Evolutionary conservation across 2,797 vertebrate genomes (phyloP).

Genomic region (Chelon labrosus): DNA sequence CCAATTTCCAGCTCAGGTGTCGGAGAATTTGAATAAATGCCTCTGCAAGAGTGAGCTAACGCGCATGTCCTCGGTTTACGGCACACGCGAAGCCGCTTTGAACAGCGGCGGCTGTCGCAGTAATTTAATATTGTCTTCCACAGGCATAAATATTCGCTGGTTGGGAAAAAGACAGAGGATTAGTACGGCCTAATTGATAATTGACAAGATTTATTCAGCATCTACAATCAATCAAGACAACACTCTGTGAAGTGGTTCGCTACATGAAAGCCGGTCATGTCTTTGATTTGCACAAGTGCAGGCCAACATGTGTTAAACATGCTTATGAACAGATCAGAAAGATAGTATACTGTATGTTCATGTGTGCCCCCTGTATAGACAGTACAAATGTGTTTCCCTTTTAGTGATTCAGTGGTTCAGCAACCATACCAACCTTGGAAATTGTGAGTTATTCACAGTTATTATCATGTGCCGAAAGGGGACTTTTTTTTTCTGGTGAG

Average conservation of each 20-base stretch:
- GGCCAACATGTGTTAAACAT: constrained; percentile 9
- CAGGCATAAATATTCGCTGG: constrained; percentile 66
- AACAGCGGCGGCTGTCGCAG: constrained; percentile 42
- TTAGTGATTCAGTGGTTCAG: background rate
- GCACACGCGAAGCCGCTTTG: constrained; percentile 82
- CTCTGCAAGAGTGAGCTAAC: constrained; percentile 81
- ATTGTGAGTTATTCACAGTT: background rate
- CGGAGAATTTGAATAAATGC: constrained; percentile 88
- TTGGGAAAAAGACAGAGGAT: constrained; percentile 64
- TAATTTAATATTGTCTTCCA: constrained; percentile 71
- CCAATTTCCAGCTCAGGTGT: constrained; percentile 86
- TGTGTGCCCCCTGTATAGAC: background rate
- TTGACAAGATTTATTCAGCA: constrained; percentile 69
- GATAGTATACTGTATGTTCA: constrained; percentile 6
- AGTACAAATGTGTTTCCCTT: background rate
- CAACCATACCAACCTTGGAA: background rate
- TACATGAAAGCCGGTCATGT: constrained; percentile 40
- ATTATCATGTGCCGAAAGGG: too few relatives aligned
- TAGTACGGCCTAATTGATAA: constrained; percentile 71
- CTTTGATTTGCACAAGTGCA: constrained; percentile 37
- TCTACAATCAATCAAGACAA: constrained; percentile 67
- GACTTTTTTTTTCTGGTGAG: too few relatives aligned
- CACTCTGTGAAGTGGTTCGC: constrained; percentile 58
- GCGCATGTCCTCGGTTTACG: constrained; percentile 85
- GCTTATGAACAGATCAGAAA: constrained; percentile 1